Conservation (phyloP, 2,797 vertebrate species). For the Stomatorhinus walkeri region DNA sequence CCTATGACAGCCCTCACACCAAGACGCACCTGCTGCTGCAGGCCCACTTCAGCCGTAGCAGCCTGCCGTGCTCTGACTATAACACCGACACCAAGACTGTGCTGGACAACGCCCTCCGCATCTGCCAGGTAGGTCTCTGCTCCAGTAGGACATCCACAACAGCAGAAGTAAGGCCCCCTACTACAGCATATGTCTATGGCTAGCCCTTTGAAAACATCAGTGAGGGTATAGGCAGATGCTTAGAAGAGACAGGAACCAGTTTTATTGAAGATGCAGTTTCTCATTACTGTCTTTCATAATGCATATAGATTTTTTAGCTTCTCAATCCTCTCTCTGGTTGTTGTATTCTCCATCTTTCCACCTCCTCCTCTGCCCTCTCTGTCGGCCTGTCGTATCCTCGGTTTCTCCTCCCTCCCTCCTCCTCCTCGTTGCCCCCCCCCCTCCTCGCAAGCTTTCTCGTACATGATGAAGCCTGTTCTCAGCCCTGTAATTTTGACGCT, state of each 20-base stretch:
- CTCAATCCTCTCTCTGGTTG: background rate
- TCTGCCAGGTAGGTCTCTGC: slow-evolving; percentile 77
- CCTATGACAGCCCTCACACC: slow-evolving; percentile 88
- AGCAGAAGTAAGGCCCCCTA: background rate
- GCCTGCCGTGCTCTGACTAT: slow-evolving; percentile 88
- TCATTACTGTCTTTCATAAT: background rate
- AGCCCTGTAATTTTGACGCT: slow-evolving; percentile 23
- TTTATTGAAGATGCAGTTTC: background rate
- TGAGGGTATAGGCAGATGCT: background rate
- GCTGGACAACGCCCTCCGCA: slow-evolving; percentile 86
- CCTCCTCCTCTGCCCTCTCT: background rate
- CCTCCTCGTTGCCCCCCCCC: background rate
- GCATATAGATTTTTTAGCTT: background rate
- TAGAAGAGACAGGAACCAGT: background rate
- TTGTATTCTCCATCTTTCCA: background rate
- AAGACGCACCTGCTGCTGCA: slow-evolving; percentile 90
- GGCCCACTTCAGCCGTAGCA: slow-evolving; percentile 81
- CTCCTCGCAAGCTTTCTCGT: slow-evolving; percentile 22
- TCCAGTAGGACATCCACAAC: background rate
- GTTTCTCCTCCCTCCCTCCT: background rate
- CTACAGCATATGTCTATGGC: background rate
- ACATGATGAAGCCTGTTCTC: slow-evolving; percentile 37
- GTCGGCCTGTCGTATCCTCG: background rate
- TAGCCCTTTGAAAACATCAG: background rate
- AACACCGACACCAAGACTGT: slow-evolving; percentile 91